Evolutionary conservation across 2,797 vertebrate species (phyloP).

Genomic region (Manis javanica): DNA sequence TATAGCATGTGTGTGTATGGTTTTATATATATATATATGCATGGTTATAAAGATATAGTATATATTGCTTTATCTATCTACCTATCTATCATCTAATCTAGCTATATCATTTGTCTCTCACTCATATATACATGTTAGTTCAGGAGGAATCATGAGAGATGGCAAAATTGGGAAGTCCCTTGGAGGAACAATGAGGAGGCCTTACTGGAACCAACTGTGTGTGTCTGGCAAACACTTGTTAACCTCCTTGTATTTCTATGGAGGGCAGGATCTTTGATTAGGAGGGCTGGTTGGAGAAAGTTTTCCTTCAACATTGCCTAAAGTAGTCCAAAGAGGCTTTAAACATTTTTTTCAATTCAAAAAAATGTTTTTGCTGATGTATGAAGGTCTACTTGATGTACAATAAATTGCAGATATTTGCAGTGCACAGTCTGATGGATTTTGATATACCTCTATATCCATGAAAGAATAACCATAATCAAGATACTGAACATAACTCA

Average conservation of each 20-base stretch:
- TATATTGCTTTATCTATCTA: background rate
- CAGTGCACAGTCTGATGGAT: background rate
- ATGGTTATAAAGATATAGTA: background rate
- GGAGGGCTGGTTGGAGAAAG: background rate
- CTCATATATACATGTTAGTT: background rate
- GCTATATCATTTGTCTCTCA: background rate
- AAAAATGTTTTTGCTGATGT: background rate
- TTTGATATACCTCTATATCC: background rate
- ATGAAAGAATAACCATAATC: background rate
- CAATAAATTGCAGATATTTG: background rate
- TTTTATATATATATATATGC: background rate
- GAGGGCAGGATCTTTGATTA: background rate
- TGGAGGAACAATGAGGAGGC: background rate
- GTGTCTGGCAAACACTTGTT: background rate
- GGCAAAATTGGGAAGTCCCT: background rate
- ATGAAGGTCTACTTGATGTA: background rate
- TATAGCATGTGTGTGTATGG: background rate
- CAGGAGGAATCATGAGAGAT: background rate
- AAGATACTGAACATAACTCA: background rate
- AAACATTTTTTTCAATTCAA: background rate
- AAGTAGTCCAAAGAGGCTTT: background rate
- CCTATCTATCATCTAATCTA: background rate
- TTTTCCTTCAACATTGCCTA: background rate
- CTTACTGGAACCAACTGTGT: background rate
- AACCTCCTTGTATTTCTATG: background rate